Base-by-base conservation (phyloP, 2,797 vertebrate species). In the Adelosebastes latens region DNA sequence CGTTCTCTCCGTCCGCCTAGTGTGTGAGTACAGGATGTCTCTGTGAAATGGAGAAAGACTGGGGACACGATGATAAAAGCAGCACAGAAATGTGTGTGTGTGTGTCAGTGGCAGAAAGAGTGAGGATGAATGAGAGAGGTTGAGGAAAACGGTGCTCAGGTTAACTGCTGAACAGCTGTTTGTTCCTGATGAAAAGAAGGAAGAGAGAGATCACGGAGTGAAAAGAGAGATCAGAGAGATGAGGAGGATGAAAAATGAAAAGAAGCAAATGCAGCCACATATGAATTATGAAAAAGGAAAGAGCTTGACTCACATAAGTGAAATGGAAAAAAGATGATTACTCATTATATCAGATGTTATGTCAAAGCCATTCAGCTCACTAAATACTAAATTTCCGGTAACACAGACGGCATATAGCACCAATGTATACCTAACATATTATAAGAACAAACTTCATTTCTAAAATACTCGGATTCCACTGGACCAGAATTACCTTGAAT, bases 101-200 rank as follows among this genome's bases (percentile, higher is more conserved):
- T 59, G 64, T 55, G 68, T 71, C 8, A 16, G 56, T n/a, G 58
- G 11, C 24, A 29, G 46, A 67, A 53, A 42, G 31, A 36, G 25
- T 4, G 55, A 61, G 16, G 52, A 36, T 29, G 56, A 72, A 29
- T 67, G 55, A 75, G 59, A 72, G 65, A 59, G 31, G 46, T n/a
- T 61, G 13, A 66, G 20, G 61, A 31, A 66, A 49, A 22, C 13
- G 24, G 36, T 22, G 77, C 32, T 79, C 87, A 87, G 80, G 60
- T 36, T 55, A 69, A 77, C 72, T 68, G 81, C 56, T 12, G 60
- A 87, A 87, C 84, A 94, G 89, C 87, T 88, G 89, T 80, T 91
- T 63, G 61, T 29, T 39, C 55, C 20, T 8, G 49, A 81, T 72
- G 75, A 79, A 73, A 79, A 77, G 75, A 65, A 61, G 71, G 55